A percentile compares a stretch with the other conserved stretches of the same genome.
Conservation (phyloP, 2,113 vertebrate species). For the Oophaga pumilio region DNA sequence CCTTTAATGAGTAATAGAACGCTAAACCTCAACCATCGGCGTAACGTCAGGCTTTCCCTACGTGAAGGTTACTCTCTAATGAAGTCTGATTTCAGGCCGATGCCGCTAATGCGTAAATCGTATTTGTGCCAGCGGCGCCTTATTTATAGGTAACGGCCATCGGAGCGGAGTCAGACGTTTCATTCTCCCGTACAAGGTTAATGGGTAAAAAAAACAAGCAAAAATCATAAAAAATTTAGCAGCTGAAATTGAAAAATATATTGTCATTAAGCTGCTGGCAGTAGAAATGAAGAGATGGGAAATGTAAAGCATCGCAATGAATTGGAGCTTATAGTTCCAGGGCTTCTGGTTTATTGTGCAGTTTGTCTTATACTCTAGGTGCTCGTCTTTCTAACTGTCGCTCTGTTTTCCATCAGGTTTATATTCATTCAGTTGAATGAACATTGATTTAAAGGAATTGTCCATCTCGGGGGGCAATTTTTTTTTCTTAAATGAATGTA, state of each 20-base stretch:
- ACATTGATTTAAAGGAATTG: no score
- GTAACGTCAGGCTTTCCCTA: neutral
- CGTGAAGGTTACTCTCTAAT: slow-evolving; percentile 29
- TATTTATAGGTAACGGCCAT: slow-evolving; percentile 19
- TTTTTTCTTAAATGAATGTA: no score
- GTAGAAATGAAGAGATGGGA: neutral
- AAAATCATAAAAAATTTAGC: slow-evolving; percentile 37
- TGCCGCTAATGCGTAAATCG: slow-evolving; percentile 37
- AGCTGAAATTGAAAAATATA: neutral
- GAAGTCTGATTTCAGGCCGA: slow-evolving; percentile 14
- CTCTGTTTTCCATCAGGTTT: no score
- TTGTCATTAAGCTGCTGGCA: neutral
- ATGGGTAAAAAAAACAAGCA: neutral
- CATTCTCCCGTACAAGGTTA: slow-evolving; percentile 24
- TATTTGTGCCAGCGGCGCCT: slow-evolving; percentile 6
- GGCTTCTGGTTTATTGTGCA: neutral
- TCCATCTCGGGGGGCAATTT: no score
- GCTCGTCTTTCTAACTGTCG: no score
- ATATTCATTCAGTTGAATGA: no score
- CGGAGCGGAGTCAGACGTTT: neutral
- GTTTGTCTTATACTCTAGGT: neutral
- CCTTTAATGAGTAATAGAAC: neutral
- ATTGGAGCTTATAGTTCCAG: neutral
- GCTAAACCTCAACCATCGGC: slow-evolving; percentile 13
- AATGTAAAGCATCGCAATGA: neutral